These are phyloP conservation scores for Propsilocerus akamusi DNA, from an alignment of 1,140 invertebrate genomes.

Conservation along the genomic window DNA sequence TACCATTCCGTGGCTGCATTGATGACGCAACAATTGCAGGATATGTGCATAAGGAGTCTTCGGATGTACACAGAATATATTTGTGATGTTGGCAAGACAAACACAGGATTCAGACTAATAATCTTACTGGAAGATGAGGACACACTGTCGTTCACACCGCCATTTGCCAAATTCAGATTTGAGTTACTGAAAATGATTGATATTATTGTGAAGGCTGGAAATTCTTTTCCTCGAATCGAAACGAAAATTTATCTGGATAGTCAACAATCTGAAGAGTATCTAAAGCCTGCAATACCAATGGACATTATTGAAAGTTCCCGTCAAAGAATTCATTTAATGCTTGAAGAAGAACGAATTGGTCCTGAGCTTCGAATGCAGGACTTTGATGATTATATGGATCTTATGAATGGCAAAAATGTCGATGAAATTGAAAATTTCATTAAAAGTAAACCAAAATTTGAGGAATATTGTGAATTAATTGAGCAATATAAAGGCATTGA, in stretches of 20 bases:
- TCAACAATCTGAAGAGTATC: slow-evolving; percentile 13
- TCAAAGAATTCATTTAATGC: slow-evolving; percentile 32
- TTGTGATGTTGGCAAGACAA: slow-evolving; percentile 41
- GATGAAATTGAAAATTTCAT: slow-evolving; percentile 48
- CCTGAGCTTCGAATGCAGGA: slow-evolving; percentile 49
- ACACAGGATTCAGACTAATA: slow-evolving; percentile 57
- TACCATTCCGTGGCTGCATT: slow-evolving; percentile 68
- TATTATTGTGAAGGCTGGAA: slow-evolving; percentile 47
- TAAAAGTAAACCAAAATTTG: slow-evolving; percentile 38
- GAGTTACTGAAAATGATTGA: slow-evolving; percentile 51
- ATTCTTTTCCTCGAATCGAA: slow-evolving; percentile 53
- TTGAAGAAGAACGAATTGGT: slow-evolving; percentile 48
- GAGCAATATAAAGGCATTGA: slow-evolving; percentile 42
- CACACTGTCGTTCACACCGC: slow-evolving; percentile 57
- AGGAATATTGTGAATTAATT: slow-evolving; percentile 43
- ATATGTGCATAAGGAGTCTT: slow-evolving; percentile 59
- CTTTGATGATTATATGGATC: slow-evolving; percentile 61
- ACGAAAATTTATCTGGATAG: slow-evolving; percentile 19
- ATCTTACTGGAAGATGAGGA: slow-evolving; percentile 42
- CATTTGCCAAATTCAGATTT: slow-evolving; percentile 52
- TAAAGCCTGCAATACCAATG: slow-evolving; percentile 45
- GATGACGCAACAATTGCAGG: slow-evolving; percentile 72
- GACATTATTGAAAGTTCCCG: slow-evolving; percentile 38
- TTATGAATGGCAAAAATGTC: slow-evolving; percentile 52
- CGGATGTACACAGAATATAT: slow-evolving; percentile 60